Base-by-base conservation (phyloP, 2,888 invertebrate genomes). In the Hoplodrina blanda region DNA sequence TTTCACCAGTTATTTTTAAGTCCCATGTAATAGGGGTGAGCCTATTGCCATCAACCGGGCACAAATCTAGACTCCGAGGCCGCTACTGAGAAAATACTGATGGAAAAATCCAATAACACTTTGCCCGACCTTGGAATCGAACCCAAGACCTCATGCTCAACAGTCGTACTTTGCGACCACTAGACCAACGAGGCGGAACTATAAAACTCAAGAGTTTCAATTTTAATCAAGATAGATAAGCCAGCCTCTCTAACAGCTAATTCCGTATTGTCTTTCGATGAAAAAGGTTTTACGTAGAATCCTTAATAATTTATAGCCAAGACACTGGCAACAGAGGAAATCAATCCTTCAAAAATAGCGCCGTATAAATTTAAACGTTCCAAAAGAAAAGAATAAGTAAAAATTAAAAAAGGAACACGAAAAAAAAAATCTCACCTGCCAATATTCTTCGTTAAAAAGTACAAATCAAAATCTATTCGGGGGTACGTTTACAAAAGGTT, bases 401-500 rank as follows among this genome's bases (percentile, higher is more conserved):
- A 78, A 80, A 71, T 80, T 76, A 50, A 71, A 30, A 62, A 60
- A 44, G 33, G 59, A 61, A 41, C 63, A 25, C 49, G 60, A 60
- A 68, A 68, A 73, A 74, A 64, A 59, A 41, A 33, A 19, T 78
- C 72, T 78, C 81, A 83, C 81, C 73, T 83, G 74, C 79, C 73
- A 74, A 81, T 77, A 81, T 69, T 74, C 63, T 74, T 81, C 75
- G 62, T 69, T 80, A 72, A 67, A 72, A 80, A 74, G 76, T 77
- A 79, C 77, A 83, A 85, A 85, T 83, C 81, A 81, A 73, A 81
- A 74, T 79, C 80, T 79, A 71, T 73, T 85, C 69, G 62, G 50
- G 44, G 64, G 61, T 67, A 64, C 56, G 63, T 62, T 60, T 57
- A 85, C 83, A 84, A 84, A 82, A 83, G 81, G 25, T 56, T 68